These are phyloP conservation scores for Anastrepha obliqua DNA, from an alignment of 1,140 invertebrate species.

Conservation along the genomic window DNA sequence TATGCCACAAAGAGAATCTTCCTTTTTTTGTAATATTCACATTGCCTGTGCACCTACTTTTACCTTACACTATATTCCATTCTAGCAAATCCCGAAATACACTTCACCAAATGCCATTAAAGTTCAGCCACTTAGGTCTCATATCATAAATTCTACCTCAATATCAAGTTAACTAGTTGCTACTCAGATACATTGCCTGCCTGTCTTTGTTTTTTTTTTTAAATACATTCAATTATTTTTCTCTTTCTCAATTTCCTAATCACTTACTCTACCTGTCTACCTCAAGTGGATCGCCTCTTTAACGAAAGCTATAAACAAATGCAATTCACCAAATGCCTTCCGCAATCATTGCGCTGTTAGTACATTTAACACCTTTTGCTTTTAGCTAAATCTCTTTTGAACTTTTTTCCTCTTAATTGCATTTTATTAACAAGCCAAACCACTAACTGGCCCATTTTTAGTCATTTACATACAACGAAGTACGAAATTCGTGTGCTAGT, in stretches of 20 bases:
- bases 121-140: too few species aligned
- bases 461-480: slow-evolving; percentile 7
- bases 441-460: slow-evolving; percentile 5
- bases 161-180: too few species aligned
- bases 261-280: neutral
- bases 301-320: neutral
- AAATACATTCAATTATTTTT: too few species aligned
- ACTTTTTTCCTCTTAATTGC: neutral
- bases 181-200: too few species aligned
- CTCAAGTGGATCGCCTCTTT: neutral
- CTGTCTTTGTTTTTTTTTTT: too few species aligned
- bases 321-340: neutral
- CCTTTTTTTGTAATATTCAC: too few species aligned
- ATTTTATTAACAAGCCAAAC: neutral
- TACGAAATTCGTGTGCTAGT: slow-evolving; percentile 25
- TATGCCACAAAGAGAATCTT: too few species aligned
- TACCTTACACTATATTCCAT: too few species aligned
- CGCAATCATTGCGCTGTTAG: neutral
- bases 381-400: neutral
- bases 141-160: too few species aligned
- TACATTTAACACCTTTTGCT: slow-evolving; percentile 38
- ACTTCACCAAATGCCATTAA: too few species aligned
- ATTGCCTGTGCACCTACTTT: too few species aligned
- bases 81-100: too few species aligned
- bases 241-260: neutral